Conservation (phyloP, 1,140 invertebrate genomes). For the Drosophila arawakana region DNA sequence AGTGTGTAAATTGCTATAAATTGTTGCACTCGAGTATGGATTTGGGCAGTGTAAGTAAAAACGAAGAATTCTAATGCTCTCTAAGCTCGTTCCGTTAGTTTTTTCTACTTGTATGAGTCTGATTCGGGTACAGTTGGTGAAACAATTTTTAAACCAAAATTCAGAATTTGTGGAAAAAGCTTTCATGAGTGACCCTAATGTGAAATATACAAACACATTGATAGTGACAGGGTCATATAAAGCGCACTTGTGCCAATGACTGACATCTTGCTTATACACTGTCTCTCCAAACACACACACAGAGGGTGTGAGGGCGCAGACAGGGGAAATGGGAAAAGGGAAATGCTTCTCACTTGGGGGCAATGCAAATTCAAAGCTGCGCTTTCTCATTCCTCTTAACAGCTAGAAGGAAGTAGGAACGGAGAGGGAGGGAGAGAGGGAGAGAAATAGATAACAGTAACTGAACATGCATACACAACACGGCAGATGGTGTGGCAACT, state of each 20-base stretch:
- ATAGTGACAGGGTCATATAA: conserved; percentile 44
- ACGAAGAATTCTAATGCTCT: no score
- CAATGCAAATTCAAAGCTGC: conserved; percentile 63
- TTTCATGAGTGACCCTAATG: conserved; percentile 46
- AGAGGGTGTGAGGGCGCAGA: not conserved
- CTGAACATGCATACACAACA: conserved; percentile 35
- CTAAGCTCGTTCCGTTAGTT: no score
- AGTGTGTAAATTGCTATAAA: no score
- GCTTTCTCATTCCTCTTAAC: conserved; percentile 46
- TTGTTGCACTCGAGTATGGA: no score
- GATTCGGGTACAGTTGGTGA: no score
- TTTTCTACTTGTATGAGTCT: no score
- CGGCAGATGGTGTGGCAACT: conserved; percentile 38
- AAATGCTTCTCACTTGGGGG: conserved; percentile 29
- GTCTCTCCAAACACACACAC: not conserved
- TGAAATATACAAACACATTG: conserved; percentile 39
- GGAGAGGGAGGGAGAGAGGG: not conserved
- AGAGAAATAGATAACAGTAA: not conserved
- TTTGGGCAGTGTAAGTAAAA: no score
- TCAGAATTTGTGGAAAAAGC: not conserved
- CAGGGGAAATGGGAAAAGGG: not conserved
- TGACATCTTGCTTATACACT: conserved; percentile 45
- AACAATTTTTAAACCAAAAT: no score
- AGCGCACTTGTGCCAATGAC: conserved; percentile 74
- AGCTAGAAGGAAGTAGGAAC: conserved; percentile 11